Percentiles rank a stretch among this genome's conserved stretches.
phyloP scores from a whole-genome alignment of 2,797 vertebrate species.

The Rhodeus uyekii region DNA sequence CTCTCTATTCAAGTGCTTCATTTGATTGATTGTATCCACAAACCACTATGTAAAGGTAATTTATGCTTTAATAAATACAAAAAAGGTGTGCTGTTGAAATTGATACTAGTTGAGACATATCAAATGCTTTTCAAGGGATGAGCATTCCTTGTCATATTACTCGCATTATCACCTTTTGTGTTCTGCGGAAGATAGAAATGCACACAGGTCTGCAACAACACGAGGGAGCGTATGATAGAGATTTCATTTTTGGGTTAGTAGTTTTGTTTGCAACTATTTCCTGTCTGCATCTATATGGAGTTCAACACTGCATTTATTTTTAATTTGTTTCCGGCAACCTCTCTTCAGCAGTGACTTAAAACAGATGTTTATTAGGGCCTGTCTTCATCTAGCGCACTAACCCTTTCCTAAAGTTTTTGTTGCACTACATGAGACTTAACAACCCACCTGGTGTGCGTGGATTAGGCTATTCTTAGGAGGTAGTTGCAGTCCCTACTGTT shows the following conservation, averaged over 20 bases:
- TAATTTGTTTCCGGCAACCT: neutral
- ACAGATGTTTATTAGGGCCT: slow-evolving; percentile 31
- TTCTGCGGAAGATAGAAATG: neutral
- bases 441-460: neutral
- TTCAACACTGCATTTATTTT: neutral
- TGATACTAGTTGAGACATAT: neutral
- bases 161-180: neutral
- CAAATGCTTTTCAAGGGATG: neutral
- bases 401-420: slow-evolving; percentile 6
- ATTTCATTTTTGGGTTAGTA: neutral
- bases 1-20: neutral
- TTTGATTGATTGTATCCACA: slow-evolving; percentile 1
- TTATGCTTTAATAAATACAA: neutral
- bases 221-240: neutral
- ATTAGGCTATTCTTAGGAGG: neutral
- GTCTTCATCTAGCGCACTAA: neutral
- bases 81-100: neutral
- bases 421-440: neutral
- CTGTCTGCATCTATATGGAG: neutral
- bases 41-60: neutral
- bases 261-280: neutral
- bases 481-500: neutral
- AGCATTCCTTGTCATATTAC: neutral
- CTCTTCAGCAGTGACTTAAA: neutral
- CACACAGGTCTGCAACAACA: neutral